These are phyloP conservation scores for Coregonus suidteri DNA, from an alignment of 2,797 vertebrate genomes.

Conservation along the genomic window DNA sequence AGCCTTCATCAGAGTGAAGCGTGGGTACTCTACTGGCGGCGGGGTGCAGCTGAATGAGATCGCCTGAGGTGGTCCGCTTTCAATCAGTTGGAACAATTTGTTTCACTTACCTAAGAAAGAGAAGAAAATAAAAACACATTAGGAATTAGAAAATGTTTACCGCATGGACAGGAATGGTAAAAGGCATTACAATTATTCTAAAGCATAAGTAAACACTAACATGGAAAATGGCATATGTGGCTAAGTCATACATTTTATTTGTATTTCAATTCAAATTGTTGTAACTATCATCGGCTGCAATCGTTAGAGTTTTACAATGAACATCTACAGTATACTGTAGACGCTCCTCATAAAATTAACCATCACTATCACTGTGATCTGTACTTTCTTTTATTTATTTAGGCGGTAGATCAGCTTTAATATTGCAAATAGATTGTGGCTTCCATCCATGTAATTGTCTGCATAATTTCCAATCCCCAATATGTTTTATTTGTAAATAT, in stretches of 20 bases:
- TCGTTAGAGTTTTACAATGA: not conserved
- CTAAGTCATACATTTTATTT: not conserved
- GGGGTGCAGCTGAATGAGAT: constrained; percentile 33
- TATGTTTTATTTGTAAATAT: too few relatives aligned
- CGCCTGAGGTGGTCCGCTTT: constrained; percentile 51
- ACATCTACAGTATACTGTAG: not conserved
- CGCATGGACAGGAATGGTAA: constrained; percentile 28
- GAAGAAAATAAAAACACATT: constrained; percentile 28
- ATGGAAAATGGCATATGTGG: not conserved
- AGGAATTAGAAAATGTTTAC: constrained; percentile 34
- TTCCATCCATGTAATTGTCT: too few relatives aligned
- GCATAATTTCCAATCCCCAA: too few relatives aligned
- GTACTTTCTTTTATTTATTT: not conserved
- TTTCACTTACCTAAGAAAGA: constrained; percentile 75
- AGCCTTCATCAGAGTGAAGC: constrained; percentile 25
- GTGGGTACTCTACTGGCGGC: constrained; percentile 53
- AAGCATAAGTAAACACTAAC: not conserved
- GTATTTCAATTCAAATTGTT: not conserved
- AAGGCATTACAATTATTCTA: constrained; percentile 23
- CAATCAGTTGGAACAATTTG: constrained; percentile 55
- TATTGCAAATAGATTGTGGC: too few relatives aligned
- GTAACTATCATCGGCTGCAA: not conserved
- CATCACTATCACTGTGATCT: not conserved
- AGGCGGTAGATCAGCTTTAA: too few relatives aligned
- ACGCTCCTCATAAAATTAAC: not conserved